Evolutionary conservation across 2,797 vertebrate species (phyloP).

Genomic region (Apogon talboti): DNA sequence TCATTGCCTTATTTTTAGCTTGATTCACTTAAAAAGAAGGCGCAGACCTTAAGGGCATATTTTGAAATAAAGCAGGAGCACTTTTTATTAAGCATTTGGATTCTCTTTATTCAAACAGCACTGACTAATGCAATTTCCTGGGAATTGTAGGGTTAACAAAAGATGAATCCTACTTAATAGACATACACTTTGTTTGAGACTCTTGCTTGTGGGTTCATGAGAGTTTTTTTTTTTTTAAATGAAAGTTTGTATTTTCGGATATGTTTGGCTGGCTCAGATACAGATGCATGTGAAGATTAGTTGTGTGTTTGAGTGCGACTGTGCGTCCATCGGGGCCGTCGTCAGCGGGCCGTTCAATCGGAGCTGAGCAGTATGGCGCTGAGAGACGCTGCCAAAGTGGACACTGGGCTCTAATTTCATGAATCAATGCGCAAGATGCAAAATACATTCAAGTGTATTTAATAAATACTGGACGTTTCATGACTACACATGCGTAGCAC

Average conservation of each 20-base stretch:
- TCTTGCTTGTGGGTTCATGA: slow-evolving; percentile 7
- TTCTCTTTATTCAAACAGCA: slow-evolving; percentile 55
- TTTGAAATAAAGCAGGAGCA: slow-evolving; percentile 70
- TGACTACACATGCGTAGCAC: neutral
- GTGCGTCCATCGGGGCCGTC: slow-evolving; percentile 32
- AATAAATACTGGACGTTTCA: slow-evolving; percentile 2
- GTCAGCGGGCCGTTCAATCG: slow-evolving; percentile 46
- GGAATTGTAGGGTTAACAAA: slow-evolving; percentile 36
- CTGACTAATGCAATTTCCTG: slow-evolving; percentile 23
- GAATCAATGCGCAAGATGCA: slow-evolving; percentile 31
- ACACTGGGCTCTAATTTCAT: slow-evolving; percentile 20
- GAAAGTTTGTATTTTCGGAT: slow-evolving; percentile 18
- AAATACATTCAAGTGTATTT: slow-evolving; percentile 35
- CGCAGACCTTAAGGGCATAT: slow-evolving; percentile 63
- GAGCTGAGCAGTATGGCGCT: slow-evolving; percentile 31
- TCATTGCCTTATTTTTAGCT: slow-evolving; percentile 75
- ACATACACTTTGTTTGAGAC: neutral
- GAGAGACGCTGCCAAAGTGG: slow-evolving; percentile 36
- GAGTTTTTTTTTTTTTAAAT: neutral
- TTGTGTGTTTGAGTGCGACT: neutral
- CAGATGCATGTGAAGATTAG: slow-evolving; percentile 23
- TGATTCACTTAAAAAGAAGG: slow-evolving; percentile 67
- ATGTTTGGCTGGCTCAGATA: neutral
- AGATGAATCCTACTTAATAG: neutral
- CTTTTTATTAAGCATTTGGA: slow-evolving; percentile 53